Conservation (phyloP, 1,140 invertebrate species). For the Archivesica marissinica region DNA sequence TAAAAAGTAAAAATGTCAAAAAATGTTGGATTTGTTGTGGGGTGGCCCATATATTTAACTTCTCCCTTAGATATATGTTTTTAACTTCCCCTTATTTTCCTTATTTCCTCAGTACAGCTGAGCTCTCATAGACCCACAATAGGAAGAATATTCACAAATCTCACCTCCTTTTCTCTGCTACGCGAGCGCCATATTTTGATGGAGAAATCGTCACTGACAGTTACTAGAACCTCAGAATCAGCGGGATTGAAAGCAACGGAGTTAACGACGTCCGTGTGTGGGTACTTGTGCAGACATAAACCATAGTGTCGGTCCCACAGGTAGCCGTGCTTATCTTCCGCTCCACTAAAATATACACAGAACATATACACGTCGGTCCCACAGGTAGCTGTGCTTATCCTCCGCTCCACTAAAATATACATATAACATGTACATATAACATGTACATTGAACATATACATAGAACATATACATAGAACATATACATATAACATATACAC, state of each 20-base stretch:
- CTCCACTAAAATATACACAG: constrained; percentile 89
- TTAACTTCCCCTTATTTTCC: too few relatives aligned
- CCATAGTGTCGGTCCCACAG: constrained; percentile 95
- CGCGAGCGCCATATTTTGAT: constrained; percentile 89
- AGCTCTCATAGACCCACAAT: too few relatives aligned
- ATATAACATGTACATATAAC: too few relatives aligned
- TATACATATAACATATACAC: too few relatives aligned
- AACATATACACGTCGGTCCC: too few relatives aligned
- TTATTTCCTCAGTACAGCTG: too few relatives aligned
- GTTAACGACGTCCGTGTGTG: constrained; percentile 93
- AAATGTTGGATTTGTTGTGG: neutral
- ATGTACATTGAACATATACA: too few relatives aligned
- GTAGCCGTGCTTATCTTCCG: constrained; percentile 94
- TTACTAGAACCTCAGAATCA: constrained; percentile 93
- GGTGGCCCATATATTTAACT: too few relatives aligned
- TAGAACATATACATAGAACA: too few relatives aligned
- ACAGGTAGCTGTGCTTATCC: too few relatives aligned
- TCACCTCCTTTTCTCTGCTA: constrained; percentile 66
- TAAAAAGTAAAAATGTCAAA: neutral
- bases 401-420: too few relatives aligned
- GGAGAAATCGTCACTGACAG: constrained; percentile 93
- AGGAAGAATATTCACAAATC: neutral
- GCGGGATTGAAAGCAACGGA: constrained; percentile 94
- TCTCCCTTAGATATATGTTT: too few relatives aligned
- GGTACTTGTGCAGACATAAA: constrained; percentile 90